Evolutionary conservation across 2,888 invertebrate genomes (phyloP), one percentile per base, ranked within the genome.

Genomic region (Perizoma affinitatum): DNA sequence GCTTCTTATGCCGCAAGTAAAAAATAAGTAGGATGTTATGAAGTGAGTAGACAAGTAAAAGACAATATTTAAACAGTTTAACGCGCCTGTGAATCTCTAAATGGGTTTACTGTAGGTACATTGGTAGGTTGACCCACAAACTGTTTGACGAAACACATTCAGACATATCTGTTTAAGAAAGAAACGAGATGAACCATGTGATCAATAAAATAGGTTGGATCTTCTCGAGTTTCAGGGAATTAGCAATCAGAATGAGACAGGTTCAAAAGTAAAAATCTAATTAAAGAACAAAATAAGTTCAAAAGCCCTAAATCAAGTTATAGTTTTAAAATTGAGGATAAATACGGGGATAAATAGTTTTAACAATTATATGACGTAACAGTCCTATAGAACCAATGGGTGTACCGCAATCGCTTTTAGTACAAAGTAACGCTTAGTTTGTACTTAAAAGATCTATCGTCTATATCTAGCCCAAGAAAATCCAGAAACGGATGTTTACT

Each of bases 51-150:
- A 9, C 35, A 6, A 59, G 52, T 44, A 22, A 35, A 43, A 51
- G 50, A 55, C 52, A n/a, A n/a, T 58, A 58, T 63, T 52, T 58
- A 9, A 62, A 62, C 58, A 48, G 54, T 36, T 55, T 53, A 46
- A 57, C 44, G 46, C 34, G 9, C 53, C 66, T 65, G 65, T 67
- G 61, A 65, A 45, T 63, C 48, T 58, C 48, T 46, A 61, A 63
- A 66, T 52, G 57, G 52, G 62, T 62, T 68, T 38, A 38, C 7
- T 38, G 38, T 22, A 22, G 22, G 22, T 65, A 61, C 50, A 57
- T 62, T 46, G 52, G 61, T 65, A 22, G 66, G 65, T 44, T 80
- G 83, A 83, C 84, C 84, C 72, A 85, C 73, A 66, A 80, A 68
- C 75, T 79, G 78, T 74, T 67, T 63, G 64, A 66, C 61, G 68